Conservation (phyloP, 2,113 vertebrate species). For the Misgurnus anguillicaudatus region DNA sequence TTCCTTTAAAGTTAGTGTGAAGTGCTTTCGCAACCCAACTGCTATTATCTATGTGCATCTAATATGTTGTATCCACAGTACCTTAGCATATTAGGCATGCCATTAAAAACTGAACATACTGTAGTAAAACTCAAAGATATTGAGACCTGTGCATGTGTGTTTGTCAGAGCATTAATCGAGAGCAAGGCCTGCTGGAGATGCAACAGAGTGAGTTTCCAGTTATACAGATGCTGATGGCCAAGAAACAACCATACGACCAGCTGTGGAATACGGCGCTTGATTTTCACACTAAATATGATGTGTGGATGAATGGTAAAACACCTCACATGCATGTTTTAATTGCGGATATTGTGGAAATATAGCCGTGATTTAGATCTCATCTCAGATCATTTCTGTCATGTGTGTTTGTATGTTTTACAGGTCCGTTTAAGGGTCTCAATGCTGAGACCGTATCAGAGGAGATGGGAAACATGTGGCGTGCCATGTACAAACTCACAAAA, state of each 20-base stretch:
- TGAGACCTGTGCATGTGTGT: not conserved
- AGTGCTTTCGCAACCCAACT: too few relatives aligned
- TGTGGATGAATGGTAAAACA: constrained; percentile 87
- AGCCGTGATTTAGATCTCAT: too few relatives aligned
- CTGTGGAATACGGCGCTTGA: constrained; percentile 84
- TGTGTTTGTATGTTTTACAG: constrained; percentile 64
- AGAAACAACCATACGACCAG: constrained; percentile 84
- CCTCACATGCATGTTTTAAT: constrained; percentile 22
- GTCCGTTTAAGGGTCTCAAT: constrained; percentile 77
- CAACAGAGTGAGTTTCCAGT: constrained; percentile 82
- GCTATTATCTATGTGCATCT: too few relatives aligned
- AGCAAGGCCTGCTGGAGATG: constrained; percentile 81
- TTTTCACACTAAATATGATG: constrained; percentile 82
- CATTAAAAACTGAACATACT: not conserved
- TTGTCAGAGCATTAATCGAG: constrained; percentile 84
- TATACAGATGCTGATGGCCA: constrained; percentile 76
- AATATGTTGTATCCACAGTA: too few relatives aligned
- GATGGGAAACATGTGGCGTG: constrained; percentile 83
- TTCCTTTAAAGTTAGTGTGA: too few relatives aligned
- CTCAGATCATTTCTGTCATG: too few relatives aligned
- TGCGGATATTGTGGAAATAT: too few relatives aligned
- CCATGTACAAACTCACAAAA: constrained; percentile 82
- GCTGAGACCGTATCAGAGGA: constrained; percentile 83
- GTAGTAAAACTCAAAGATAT: not conserved
- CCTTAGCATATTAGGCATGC: too few relatives aligned